Conservation (phyloP, 2,113 vertebrate species). For the Petaurus breviceps region DNA sequence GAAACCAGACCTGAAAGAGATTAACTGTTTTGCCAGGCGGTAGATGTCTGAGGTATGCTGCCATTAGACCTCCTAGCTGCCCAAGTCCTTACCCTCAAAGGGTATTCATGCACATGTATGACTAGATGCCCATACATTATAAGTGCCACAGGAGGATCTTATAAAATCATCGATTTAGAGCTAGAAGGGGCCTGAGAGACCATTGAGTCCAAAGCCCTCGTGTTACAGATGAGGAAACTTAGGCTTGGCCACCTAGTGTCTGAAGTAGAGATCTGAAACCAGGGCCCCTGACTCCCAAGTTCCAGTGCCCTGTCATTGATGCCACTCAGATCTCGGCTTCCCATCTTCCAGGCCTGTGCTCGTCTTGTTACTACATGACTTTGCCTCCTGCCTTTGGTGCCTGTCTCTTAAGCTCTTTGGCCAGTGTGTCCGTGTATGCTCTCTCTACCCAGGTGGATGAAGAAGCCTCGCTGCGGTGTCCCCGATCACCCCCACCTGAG, state of each 20-base stretch:
- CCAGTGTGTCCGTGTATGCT: neutral
- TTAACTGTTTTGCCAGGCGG: neutral
- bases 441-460: conserved; percentile 92
- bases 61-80: neutral
- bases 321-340: neutral
- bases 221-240: neutral
- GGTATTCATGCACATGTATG: neutral
- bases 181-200: neutral
- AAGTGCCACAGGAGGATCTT: neutral
- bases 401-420: neutral
- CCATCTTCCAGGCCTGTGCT: neutral
- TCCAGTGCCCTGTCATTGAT: neutral
- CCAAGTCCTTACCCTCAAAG: neutral
- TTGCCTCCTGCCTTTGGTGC: neutral
- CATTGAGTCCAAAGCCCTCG: neutral
- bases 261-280: neutral
- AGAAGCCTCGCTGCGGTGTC: conserved; percentile 95
- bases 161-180: neutral
- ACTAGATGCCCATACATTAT: neutral
- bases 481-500: conserved; percentile 94
- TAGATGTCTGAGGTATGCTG: neutral
- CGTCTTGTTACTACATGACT: neutral
- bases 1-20: neutral
- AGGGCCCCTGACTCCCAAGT: neutral
- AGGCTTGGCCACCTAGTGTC: neutral